A percentile compares a stretch with the other conserved stretches of the same genome.
Evolutionary conservation across 2,113 vertebrate species (phyloP).

Genomic region (Mesembrinibis cayennensis): DNA sequence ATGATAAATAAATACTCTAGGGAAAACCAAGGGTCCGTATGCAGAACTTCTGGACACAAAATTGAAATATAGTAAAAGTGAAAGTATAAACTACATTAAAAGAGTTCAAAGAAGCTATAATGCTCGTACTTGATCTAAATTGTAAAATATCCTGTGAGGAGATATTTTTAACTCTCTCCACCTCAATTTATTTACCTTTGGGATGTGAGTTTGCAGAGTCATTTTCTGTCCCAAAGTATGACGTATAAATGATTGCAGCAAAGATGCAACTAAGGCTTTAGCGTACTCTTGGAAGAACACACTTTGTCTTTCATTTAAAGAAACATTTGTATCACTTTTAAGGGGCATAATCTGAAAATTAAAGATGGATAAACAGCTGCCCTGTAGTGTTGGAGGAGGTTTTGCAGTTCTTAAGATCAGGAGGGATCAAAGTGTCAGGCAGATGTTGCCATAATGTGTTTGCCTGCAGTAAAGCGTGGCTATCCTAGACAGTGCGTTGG

Average conservation of each 20-base stretch:
- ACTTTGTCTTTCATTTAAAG: background rate
- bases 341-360: background rate
- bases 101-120: background rate
- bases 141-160: background rate
- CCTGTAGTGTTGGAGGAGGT: background rate
- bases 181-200: background rate
- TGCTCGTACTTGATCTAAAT: background rate
- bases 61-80: background rate
- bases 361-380: background rate
- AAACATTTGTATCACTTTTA: background rate
- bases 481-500: rapidly evolving
- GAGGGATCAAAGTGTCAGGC: background rate
- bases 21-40: background rate
- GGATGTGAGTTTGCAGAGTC: background rate
- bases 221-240: background rate
- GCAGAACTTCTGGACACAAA: background rate
- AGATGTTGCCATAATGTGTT: background rate
- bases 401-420: background rate
- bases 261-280: background rate
- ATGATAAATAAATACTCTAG: background rate
- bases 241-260: background rate
- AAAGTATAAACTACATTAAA: background rate
- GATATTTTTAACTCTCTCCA: background rate
- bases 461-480: rapidly evolving
- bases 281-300: background rate